These are phyloP conservation scores for Rhabdornis inornatus DNA, from an alignment of 2,113 vertebrate species.

Conservation along the genomic window DNA sequence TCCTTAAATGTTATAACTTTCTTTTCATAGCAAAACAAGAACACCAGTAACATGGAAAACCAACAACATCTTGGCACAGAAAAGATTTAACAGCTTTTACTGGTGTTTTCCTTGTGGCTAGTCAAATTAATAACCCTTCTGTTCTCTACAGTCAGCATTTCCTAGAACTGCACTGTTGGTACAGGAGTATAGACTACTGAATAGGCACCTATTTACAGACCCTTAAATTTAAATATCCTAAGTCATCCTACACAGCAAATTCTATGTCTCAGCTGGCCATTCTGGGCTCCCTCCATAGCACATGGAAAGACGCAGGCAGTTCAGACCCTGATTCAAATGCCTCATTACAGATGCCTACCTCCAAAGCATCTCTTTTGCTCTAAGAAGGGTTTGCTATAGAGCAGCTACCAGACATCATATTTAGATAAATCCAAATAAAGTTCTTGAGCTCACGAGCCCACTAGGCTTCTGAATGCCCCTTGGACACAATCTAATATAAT, in stretches of 20 bases:
- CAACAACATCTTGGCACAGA: not conserved
- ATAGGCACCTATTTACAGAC: not conserved
- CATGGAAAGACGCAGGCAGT: not conserved
- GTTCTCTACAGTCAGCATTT: not conserved
- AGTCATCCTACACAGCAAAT: not conserved
- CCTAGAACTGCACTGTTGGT: not conserved
- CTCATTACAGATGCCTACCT: not conserved
- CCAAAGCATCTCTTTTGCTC: not conserved
- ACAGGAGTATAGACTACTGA: not conserved
- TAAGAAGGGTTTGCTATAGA: not conserved
- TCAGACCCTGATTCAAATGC: not conserved
- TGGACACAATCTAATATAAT: not conserved
- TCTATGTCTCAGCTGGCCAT: not conserved
- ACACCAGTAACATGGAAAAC: not conserved
- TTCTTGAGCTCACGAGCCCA: not conserved
- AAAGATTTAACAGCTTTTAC: not conserved
- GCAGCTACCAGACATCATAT: not conserved
- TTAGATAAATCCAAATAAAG: not conserved
- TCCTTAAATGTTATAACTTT: not conserved
- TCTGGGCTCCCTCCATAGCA: not conserved
- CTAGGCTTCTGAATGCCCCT: not conserved
- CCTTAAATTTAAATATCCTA: not conserved
- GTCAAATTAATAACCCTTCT: not conserved
- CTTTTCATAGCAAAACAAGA: not conserved
- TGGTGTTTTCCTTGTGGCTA: not conserved